Percentiles rank a stretch among this genome's conserved stretches.
phyloP scores from a whole-genome alignment of 2,113 vertebrate species.

The Anoura caudifer region DNA sequence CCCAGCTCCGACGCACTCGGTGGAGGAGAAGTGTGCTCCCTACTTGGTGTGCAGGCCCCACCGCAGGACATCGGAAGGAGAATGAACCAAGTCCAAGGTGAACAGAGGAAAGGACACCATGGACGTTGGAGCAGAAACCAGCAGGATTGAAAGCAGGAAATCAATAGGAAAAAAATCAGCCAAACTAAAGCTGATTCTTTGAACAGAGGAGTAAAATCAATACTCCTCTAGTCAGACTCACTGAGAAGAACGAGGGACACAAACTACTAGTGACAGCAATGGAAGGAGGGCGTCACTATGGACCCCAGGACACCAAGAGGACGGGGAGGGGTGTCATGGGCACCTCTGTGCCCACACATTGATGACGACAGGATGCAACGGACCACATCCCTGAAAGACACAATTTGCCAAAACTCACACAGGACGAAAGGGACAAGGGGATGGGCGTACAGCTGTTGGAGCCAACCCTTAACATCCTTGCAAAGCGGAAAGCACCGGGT shows the following conservation, averaged over 20 bases:
- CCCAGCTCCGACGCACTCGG: too few species aligned
- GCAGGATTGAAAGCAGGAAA: neutral
- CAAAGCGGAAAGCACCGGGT: neutral
- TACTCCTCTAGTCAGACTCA: neutral
- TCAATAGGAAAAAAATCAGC: neutral
- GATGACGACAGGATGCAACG: neutral
- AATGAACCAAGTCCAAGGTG: neutral
- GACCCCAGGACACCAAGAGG: neutral
- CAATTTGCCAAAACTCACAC: neutral
- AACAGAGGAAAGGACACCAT: neutral
- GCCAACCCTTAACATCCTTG: neutral
- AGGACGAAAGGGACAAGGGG: neutral
- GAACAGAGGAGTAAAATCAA: neutral
- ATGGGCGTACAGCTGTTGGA: neutral
- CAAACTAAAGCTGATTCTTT: neutral
- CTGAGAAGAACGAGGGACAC: neutral
- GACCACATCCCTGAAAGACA: neutral
- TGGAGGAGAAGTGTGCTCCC: too few species aligned
- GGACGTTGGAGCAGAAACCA: neutral
- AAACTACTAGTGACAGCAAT: too few species aligned
- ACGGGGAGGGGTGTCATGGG: neutral
- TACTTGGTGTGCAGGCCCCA: too few species aligned
- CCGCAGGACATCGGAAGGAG: too few species aligned
- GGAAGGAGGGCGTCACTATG: neutral
- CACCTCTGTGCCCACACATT: neutral